Evolutionary conservation across 2,888 invertebrate genomes (phyloP).

Genomic region (Chorisops tibialis): DNA sequence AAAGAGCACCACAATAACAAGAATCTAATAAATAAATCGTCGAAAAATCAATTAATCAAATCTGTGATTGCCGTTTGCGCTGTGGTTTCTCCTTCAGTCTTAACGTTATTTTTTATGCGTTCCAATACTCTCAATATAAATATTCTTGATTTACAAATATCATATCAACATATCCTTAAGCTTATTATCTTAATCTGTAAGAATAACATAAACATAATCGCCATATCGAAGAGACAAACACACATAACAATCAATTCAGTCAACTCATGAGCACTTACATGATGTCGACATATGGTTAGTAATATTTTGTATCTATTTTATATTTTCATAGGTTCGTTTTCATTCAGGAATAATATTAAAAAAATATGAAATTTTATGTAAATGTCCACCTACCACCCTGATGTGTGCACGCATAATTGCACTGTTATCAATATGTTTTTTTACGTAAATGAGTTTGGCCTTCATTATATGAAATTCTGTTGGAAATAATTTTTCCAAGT

Average conservation of each 20-base stretch:
- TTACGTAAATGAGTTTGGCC: no score
- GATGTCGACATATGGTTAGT: constrained; percentile 51
- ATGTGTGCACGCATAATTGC: no score
- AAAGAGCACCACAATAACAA: no score
- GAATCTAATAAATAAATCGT: constrained; percentile 6
- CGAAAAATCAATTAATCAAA: constrained; percentile 22
- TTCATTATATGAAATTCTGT: no score
- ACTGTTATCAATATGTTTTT: no score
- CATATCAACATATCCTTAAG: not conserved
- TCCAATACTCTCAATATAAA: not conserved
- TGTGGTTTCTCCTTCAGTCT: constrained; percentile 22
- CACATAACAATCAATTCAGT: not conserved
- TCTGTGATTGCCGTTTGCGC: constrained; percentile 32
- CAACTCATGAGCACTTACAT: constrained; percentile 47
- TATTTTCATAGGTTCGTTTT: not conserved
- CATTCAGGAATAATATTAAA: not conserved
- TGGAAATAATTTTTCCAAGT: no score
- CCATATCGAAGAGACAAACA: not conserved
- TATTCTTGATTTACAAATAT: not conserved
- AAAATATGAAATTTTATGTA: not conserved
- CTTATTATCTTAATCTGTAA: not conserved
- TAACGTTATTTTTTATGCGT: constrained; percentile 16
- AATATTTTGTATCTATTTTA: constrained; percentile 31
- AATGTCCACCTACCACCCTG: not conserved
- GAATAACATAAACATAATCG: no score